A percentile compares a stretch with the other conserved stretches of the same genome.
Conservation (phyloP, 2,113 vertebrate species). For the Saguinus imperator region DNA sequence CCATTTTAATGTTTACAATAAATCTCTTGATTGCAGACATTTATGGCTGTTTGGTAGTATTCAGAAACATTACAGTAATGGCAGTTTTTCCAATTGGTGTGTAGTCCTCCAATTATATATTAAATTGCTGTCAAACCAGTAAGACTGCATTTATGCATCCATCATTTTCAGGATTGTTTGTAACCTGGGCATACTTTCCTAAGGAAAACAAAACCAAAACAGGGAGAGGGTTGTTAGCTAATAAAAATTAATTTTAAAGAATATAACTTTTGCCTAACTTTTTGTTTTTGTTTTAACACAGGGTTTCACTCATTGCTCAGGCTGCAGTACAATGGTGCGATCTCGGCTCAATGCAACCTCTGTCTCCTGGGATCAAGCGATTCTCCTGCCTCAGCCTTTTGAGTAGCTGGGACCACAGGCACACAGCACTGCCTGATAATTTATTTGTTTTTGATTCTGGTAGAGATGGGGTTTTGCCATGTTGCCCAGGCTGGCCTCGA, state of each 20-base stretch:
- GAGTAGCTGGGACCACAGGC: too few relatives aligned
- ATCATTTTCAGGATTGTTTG: slow-evolving; percentile 99
- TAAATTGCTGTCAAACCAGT: slow-evolving; percentile 86
- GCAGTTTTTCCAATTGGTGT: not conserved
- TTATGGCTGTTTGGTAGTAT: not conserved
- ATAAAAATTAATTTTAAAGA: slow-evolving; percentile 39
- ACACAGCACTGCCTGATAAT: too few relatives aligned
- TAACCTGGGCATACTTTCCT: slow-evolving; percentile 99
- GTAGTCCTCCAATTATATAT: not conserved
- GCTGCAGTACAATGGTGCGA: too few relatives aligned
- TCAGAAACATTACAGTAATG: not conserved
- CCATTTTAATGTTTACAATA: slow-evolving; percentile 52
- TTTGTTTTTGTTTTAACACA: too few relatives aligned
- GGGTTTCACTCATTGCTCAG: too few relatives aligned
- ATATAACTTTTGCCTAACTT: not conserved
- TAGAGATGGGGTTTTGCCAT: too few relatives aligned
- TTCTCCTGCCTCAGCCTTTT: too few relatives aligned
- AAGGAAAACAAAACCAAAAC: slow-evolving; percentile 45
- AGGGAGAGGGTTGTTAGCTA: slow-evolving; percentile 7
- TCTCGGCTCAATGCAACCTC: too few relatives aligned
- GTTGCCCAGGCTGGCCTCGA: too few relatives aligned
- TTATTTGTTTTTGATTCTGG: too few relatives aligned
- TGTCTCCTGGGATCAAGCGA: too few relatives aligned
- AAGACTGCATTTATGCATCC: slow-evolving; percentile 97
- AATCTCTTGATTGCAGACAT: slow-evolving; percentile 9